phyloP scores from a whole-genome alignment of 2,888 invertebrate species.

The Mesorhabditis sp. region DNA sequence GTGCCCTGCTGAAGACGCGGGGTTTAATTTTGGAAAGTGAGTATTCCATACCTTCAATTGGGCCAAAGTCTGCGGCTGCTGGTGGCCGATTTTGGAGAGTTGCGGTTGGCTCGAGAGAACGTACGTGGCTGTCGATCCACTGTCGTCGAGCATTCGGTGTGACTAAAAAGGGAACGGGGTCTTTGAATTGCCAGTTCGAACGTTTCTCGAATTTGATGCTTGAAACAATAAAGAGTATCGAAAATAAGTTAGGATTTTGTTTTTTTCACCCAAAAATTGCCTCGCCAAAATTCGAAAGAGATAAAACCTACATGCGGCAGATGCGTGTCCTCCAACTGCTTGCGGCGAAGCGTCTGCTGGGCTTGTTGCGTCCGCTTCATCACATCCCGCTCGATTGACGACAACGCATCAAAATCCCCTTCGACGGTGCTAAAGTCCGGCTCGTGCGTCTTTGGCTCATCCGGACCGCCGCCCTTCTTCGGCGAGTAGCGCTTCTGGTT shows the following conservation, averaged over 20 bases:
- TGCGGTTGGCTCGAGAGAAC: no score
- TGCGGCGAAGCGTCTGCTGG: slow-evolving; percentile 39
- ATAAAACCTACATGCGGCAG: neutral
- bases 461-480: slow-evolving; percentile 36
- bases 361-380: slow-evolving; percentile 54
- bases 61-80: neutral
- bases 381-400: slow-evolving; percentile 53
- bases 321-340: slow-evolving; percentile 15
- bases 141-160: neutral
- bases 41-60: neutral
- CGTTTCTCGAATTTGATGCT: no score
- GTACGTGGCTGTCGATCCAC: no score
- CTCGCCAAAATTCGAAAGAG: no score
- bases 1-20: neutral
- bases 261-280: no score
- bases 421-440: slow-evolving; percentile 10
- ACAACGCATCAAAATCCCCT: slow-evolving; percentile 51
- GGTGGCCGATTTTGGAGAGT: no score
- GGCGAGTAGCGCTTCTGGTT: slow-evolving; percentile 57
- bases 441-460: slow-evolving; percentile 11
- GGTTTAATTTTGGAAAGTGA: no score
- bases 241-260: no score
- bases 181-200: neutral
- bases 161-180: neutral
- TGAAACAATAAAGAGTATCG: no score